Evolutionary conservation across 1,140 invertebrate species (phyloP).

Genomic region (Apocrypta bakeri): DNA sequence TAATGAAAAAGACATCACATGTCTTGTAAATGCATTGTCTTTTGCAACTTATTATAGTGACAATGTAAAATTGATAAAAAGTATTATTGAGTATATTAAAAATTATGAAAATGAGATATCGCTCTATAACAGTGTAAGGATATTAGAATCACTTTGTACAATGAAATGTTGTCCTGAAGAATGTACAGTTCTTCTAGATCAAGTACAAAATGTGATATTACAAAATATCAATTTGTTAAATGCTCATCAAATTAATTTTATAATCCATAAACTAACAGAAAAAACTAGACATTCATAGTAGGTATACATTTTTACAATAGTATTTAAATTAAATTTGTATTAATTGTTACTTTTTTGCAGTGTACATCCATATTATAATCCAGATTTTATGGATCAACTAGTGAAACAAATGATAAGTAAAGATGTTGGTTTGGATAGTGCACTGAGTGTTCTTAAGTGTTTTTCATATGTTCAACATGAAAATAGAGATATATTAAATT

Average conservation of each 20-base stretch:
- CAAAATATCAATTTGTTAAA: conserved; percentile 7
- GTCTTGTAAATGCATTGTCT: background rate
- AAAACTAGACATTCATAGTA: background rate
- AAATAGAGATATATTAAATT: conserved; percentile 20
- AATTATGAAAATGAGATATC: conserved; percentile 14
- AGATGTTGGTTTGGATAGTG: conserved; percentile 15
- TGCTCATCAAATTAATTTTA: background rate
- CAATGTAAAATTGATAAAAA: background rate
- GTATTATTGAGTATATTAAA: background rate
- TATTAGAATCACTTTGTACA: conserved; percentile 10
- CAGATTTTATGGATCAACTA: background rate
- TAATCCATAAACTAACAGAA: background rate
- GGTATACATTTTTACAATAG: conserved; percentile 14
- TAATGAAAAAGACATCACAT: background rate
- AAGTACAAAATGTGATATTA: conserved; percentile 1
- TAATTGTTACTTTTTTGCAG: background rate
- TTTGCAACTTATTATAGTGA: background rate
- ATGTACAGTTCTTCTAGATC: background rate
- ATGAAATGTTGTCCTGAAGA: conserved; percentile 6
- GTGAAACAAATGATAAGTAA: conserved; percentile 3
- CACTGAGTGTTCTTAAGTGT: conserved; percentile 19
- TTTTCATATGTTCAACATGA: background rate
- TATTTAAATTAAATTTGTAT: background rate
- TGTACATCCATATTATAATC: conserved; percentile 18
- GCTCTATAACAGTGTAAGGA: background rate